Conservation (phyloP, 1,140 invertebrate species). For the Bombus ignitus region DNA sequence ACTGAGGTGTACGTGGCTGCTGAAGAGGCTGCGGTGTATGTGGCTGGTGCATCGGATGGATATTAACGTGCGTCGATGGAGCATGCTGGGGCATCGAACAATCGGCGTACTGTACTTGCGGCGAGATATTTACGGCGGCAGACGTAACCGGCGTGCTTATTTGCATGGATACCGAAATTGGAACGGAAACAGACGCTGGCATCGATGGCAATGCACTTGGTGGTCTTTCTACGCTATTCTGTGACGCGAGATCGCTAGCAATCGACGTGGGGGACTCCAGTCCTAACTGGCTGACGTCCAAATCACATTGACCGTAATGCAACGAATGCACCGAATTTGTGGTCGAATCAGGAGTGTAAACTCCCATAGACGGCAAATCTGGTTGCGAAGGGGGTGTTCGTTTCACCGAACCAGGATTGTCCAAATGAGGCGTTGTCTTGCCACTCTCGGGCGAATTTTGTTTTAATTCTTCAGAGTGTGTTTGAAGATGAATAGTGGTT, state of each 20-base stretch:
- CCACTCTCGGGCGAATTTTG: slow-evolving; percentile 82
- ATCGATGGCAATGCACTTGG: slow-evolving; percentile 79
- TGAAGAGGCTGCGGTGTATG: slow-evolving; percentile 76
- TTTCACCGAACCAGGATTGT: slow-evolving; percentile 83
- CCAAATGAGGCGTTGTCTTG: slow-evolving; percentile 84
- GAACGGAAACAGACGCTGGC: slow-evolving; percentile 70
- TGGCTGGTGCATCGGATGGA: slow-evolving; percentile 78
- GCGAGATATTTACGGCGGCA: slow-evolving; percentile 74
- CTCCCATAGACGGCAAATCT: slow-evolving; percentile 90
- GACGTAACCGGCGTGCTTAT: slow-evolving; percentile 72
- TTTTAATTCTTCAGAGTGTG: slow-evolving; percentile 75
- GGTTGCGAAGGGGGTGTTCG: slow-evolving; percentile 84
- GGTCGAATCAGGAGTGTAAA: slow-evolving; percentile 92
- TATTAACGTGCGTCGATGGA: slow-evolving; percentile 71
- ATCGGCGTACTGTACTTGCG: slow-evolving; percentile 76
- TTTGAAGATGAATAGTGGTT: slow-evolving; percentile 68
- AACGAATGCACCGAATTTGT: slow-evolving; percentile 93
- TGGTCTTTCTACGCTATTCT: slow-evolving; percentile 87
- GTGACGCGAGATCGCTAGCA: slow-evolving; percentile 91
- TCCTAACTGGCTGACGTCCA: slow-evolving; percentile 92
- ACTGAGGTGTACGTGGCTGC: slow-evolving; percentile 77
- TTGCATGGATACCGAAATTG: slow-evolving; percentile 75
- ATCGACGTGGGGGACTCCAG: slow-evolving; percentile 94
- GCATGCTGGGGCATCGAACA: slow-evolving; percentile 78
- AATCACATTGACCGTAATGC: slow-evolving; percentile 90